Base-by-base conservation (phyloP, 2,113 vertebrate species). In the Meleagris gallopavo region DNA sequence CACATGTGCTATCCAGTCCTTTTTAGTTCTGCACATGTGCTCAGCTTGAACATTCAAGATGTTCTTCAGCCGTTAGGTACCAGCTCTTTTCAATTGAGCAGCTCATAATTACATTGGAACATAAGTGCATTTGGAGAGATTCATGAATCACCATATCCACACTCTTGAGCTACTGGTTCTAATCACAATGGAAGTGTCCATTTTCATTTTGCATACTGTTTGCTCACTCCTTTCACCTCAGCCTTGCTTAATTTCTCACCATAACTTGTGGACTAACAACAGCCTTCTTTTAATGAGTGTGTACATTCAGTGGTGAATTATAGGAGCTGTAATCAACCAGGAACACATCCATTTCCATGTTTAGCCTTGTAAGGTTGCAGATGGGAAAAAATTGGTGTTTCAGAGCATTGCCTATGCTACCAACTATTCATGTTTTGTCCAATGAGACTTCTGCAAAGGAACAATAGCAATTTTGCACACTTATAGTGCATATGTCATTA, bases 161-260 rank as follows among this genome's bases (percentile, higher is more conserved):
- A 48, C 65, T 75, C 52, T 48, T 22, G 60, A 76, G 87, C 52
- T 82, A 78, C 19, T 73, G 58, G 66, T 66, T 89, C 82, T 79
- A 50, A 50, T 7, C 54, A 81, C 50, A 88, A 94, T 64, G 64
- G 45, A 89, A 66, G 14, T n/a, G 61, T 81, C 57, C 62, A 61
- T 83, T 80, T 93, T 94, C 74, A 74, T 73, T 81, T 84, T 11
- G 14, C 2, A 1, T 83, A 57, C 30, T 64, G 40, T 57, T 82
- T 74, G 22, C 17, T 90, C 40, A 70, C 52, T 14, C 52, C 72
- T 72, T 88, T 86, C 75, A 88, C 88, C 71, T 89, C 71, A 65
- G 79, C 41, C 45, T 57, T 76, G 75, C 74, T 96, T 94, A 60
- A 91, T 93, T 96, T 96, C 93, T 95, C 74, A 3, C 86, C 82